phyloP scores from a whole-genome alignment of 2,113 vertebrate species.

The Euleptes europaea region DNA sequence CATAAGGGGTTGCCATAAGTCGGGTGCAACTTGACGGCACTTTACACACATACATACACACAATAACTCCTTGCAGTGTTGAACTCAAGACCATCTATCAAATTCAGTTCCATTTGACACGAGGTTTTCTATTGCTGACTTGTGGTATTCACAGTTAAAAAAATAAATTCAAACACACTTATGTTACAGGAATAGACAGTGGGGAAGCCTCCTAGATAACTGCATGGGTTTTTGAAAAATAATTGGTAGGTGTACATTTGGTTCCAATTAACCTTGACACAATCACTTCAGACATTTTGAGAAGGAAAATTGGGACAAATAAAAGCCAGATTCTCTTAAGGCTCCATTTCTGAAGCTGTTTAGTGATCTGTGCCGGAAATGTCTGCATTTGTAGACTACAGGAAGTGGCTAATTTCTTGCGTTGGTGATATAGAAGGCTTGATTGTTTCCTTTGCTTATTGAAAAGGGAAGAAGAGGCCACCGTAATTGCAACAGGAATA shows the following conservation, averaged over 20 bases:
- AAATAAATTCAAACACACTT: neutral
- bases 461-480: neutral
- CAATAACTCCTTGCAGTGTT: neutral
- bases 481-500: neutral
- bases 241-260: neutral
- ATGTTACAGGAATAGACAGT: neutral
- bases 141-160: neutral
- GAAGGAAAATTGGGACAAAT: neutral
- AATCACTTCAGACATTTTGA: neutral
- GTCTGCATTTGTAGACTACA: neutral
- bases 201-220: neutral
- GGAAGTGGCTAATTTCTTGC: constrained; percentile 1
- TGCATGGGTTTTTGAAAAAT: neutral
- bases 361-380: constrained; percentile 7
- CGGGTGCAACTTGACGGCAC: too few relatives aligned
- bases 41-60: too few relatives aligned
- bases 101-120: neutral
- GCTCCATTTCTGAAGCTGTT: neutral
- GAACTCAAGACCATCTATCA: neutral
- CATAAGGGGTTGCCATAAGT: too few relatives aligned
- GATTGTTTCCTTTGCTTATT: neutral
- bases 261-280: constrained; percentile 12
- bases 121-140: neutral
- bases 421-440: neutral
- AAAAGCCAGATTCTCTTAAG: constrained; percentile 10